These are phyloP conservation scores for Calephelis nemesis DNA, from an alignment of 1,140 invertebrate species.

Conservation along the genomic window DNA sequence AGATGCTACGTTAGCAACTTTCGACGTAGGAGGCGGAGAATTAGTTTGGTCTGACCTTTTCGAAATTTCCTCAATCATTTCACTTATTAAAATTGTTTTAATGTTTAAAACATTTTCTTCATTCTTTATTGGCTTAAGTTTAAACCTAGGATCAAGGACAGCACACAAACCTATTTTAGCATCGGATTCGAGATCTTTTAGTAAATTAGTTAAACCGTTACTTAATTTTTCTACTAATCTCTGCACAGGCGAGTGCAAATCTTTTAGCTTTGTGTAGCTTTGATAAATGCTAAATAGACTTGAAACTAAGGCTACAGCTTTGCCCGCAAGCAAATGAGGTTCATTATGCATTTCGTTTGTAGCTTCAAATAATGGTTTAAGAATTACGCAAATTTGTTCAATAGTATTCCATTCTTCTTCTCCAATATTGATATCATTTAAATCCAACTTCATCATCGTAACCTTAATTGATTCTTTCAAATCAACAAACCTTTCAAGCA, in stretches of 20 bases:
- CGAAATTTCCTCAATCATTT: background rate
- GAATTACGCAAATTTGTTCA: slow-evolving; percentile 1
- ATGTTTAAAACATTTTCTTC: slow-evolving; percentile 8
- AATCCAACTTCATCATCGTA: background rate
- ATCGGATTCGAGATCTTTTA: background rate
- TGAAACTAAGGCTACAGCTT: background rate
- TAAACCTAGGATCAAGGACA: slow-evolving; percentile 6
- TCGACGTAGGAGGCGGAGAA: background rate
- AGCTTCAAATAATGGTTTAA: slow-evolving; percentile 10
- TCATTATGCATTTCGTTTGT: background rate
- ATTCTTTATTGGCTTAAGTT: slow-evolving; percentile 7
- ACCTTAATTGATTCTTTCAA: background rate
- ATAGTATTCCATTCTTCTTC: background rate
- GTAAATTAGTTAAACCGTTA: background rate
- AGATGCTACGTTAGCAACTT: background rate
- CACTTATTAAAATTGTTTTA: slow-evolving; percentile 1
- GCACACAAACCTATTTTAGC: background rate
- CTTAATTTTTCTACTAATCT: background rate
- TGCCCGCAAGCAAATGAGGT: background rate
- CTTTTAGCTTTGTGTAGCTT: background rate
- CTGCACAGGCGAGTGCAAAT: background rate
- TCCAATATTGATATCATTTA: background rate
- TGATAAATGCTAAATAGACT: background rate
- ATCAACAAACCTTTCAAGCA: slow-evolving; percentile 3
- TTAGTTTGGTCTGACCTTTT: too few species aligned